Percentiles rank a stretch among this genome's conserved stretches.
phyloP scores from a whole-genome alignment of 1,140 invertebrate genomes.

The Galendromus occidentalis region DNA sequence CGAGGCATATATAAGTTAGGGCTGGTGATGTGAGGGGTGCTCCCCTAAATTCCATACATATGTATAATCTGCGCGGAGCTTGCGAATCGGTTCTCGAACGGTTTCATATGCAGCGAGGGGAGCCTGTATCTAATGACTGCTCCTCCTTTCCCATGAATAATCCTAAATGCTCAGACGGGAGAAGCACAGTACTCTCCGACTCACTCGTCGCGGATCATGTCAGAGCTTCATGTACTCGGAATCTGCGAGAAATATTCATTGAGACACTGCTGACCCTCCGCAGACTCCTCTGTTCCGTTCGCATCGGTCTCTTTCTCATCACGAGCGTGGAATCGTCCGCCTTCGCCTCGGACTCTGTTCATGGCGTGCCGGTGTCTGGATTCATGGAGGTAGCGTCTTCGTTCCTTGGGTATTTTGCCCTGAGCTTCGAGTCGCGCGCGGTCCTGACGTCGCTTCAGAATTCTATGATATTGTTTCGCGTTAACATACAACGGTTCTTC shows the following conservation, averaged over 20 bases:
- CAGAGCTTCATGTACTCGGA: neutral
- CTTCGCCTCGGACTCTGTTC: slow-evolving; percentile 88
- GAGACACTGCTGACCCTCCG: neutral
- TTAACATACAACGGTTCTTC: slow-evolving; percentile 93
- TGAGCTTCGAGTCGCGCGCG: slow-evolving; percentile 71
- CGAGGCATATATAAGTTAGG: too few relatives aligned
- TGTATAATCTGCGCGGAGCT: too few relatives aligned
- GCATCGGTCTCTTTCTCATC: slow-evolving; percentile 1
- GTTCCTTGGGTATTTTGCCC: slow-evolving; percentile 86
- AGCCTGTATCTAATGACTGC: too few relatives aligned
- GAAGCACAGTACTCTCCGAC: too few relatives aligned
- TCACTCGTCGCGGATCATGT: neutral
- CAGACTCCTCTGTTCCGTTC: neutral
- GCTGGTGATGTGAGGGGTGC: too few relatives aligned
- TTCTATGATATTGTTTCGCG: slow-evolving; percentile 90
- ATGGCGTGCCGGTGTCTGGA: slow-evolving; percentile 91
- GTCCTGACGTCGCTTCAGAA: slow-evolving; percentile 68
- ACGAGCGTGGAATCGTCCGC: slow-evolving; percentile 61
- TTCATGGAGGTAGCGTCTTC: slow-evolving; percentile 82
- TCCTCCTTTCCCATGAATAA: too few relatives aligned
- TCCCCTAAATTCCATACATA: too few relatives aligned
- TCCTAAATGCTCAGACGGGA: too few relatives aligned
- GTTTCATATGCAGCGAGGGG: too few relatives aligned
- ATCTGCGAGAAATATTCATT: slow-evolving; percentile 1
- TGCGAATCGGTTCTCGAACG: too few relatives aligned